phyloP scores from a whole-genome alignment of 1,140 invertebrate species.

The Meloidogyne hapla region DNA sequence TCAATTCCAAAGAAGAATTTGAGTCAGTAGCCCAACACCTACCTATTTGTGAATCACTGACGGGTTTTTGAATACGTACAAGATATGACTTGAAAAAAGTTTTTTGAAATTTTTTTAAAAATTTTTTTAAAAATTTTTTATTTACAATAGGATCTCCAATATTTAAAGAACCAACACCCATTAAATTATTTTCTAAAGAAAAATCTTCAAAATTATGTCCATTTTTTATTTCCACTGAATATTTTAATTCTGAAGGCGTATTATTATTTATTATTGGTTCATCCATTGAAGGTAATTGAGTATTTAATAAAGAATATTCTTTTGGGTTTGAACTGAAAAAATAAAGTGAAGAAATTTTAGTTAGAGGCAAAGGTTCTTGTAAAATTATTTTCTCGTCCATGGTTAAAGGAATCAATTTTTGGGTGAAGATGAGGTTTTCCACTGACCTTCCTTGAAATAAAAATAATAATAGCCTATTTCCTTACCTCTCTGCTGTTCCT shows the following conservation, averaged over 20 bases:
- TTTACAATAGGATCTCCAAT: slow-evolving; percentile 61
- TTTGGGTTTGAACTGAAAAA: no score
- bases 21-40: slow-evolving; percentile 59
- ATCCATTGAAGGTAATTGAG: background rate
- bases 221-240: slow-evolving; percentile 54
- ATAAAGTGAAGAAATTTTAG: no score
- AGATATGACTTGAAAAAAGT: slow-evolving; percentile 58
- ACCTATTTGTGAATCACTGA: slow-evolving; percentile 57
- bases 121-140: slow-evolving; percentile 7
- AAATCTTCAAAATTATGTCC: slow-evolving; percentile 37
- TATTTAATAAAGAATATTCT: no score
- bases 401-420: no score
- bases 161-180: slow-evolving; percentile 42
- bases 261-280: slow-evolving; percentile 1
- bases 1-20: slow-evolving; percentile 56
- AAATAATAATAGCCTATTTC: no score
- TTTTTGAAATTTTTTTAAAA: background rate
- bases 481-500: no score
- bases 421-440: no score
- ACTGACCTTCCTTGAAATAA: no score
- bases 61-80: slow-evolving; percentile 56
- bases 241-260: slow-evolving; percentile 43
- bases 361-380: no score
- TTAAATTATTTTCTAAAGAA: background rate
- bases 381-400: no score